Evolutionary conservation across 2,797 vertebrate species (phyloP), one percentile per base, ranked within the genome.

Genomic region (Bovichtus variegatus): DNA sequence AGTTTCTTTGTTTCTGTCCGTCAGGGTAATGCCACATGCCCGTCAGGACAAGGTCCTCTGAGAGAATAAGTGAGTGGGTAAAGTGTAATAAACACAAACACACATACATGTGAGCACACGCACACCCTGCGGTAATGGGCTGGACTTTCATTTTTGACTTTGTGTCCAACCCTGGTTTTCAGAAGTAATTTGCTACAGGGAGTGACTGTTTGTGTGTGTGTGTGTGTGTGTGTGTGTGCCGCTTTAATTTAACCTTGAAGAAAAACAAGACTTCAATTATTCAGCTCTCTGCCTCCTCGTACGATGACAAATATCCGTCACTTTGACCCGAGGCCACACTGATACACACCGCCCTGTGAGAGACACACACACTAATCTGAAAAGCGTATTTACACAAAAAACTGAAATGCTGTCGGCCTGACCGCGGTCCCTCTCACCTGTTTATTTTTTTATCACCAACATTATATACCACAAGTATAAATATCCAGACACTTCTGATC

Each of bases 261-360:
- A 91, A 93, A 92, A 85, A 89, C 88, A 89, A 89, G 75, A 77
- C 68, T 83, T 93, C 90, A 89, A 90, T 93, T 90, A 92, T 89
- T 89, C 81, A 92, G 66, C 80, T 66, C 63, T 53, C 72, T 71
- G 36, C 74, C 63, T 71, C 59, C 70, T 68, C 69, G 66, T 59
- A 47, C 47, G 4, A 66, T 82, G 82, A 89, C 76, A 82, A 85
- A 86, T 84, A 87, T 78, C 47, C 19, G 66, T 73, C 72, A 74
- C 27, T 79, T 36, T 80, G 71, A 85, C 74, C 59, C 23, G 18
- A 81, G 80, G 82, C 55, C 46, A 6, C 57, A 11, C 9, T n/a
- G 40, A 59, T 12, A 72, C 74, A 43, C 46, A n/a, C 23, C 3
- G 16, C 29, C 16, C 15, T 25, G 54, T 66, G 50, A 69, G 40